Evolutionary conservation across 2,888 invertebrate genomes (phyloP), one percentile per base, ranked within the genome.

Genomic region (Copidosoma aretas): DNA sequence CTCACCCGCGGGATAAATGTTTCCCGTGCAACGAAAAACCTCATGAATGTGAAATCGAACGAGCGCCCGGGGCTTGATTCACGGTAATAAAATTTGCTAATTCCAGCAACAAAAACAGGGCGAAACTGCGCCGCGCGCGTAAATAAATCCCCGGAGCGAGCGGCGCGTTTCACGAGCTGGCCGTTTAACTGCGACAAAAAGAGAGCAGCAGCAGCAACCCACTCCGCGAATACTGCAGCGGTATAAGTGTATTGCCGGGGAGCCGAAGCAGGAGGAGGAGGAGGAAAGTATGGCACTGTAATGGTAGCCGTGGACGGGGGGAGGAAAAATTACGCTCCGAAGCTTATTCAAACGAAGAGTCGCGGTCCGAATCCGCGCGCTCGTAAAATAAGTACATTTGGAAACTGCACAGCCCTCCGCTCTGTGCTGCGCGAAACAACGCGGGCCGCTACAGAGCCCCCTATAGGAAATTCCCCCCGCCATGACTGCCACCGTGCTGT

Each of bases 311-410:
- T 8, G 15, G 19, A 25, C 14, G 51, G 60, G n/a, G 17, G 3
- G 24, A 15, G 43, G 5, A 53, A 53, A 61, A 62, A 62, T 24
- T 41, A 46, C 22, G 21, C 22, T 14, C 52, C 21, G 12, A 59
- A 67, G 59, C 53, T 63, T 41, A 59, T 68, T 63, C 59, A 41
- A 68, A 60, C 46, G 43, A 51, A 32, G 56, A 59, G 60, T 49
- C 41, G 24, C 41, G 24, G 60, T 41, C 25, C 64, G 60, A 60
- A 64, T 53, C 46, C 41, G 21, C 57, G 61, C 19, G 21, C 8
- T 58, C 53, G 58, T 64, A 63, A 68, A 62, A 53, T 58, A 32
- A 5, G 8, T 8, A 10, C 22, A 12, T n/a, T n/a, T n/a, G 15
- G 3, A 25, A 3, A 22, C 22, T 24, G 4, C n/a, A 25, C n/a